A percentile compares a stretch with the other conserved stretches of the same genome.
phyloP scores from a whole-genome alignment of 2,888 invertebrate genomes.

The Malthinus flaveolus region DNA sequence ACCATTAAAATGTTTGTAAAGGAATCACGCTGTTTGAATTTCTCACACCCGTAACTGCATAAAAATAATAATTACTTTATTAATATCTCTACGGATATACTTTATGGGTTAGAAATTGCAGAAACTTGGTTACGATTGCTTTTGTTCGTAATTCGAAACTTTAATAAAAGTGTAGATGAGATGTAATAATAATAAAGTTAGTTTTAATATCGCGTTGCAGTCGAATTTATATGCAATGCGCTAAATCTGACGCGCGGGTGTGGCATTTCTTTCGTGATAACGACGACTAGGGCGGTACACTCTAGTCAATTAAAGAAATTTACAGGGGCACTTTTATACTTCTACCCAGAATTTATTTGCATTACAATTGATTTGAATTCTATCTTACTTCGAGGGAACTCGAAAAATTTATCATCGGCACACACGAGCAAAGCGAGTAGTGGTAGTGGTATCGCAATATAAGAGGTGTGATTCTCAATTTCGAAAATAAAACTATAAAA shows the following conservation, averaged over 20 bases:
- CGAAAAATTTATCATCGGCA: neutral
- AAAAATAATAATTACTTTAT: slow-evolving; percentile 29
- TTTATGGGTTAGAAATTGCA: slow-evolving; percentile 22
- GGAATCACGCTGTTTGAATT: slow-evolving; percentile 52
- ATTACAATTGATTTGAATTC: slow-evolving; percentile 25
- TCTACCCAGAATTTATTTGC: slow-evolving; percentile 25
- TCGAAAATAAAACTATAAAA: too few relatives aligned
- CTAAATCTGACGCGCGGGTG: slow-evolving; percentile 30
- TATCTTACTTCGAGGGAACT: neutral
- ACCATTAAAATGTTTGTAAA: slow-evolving; percentile 50
- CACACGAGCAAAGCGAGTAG: too few relatives aligned
- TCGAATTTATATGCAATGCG: slow-evolving; percentile 31
- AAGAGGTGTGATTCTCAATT: too few relatives aligned
- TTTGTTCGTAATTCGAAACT: slow-evolving; percentile 25
- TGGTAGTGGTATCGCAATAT: too few relatives aligned
- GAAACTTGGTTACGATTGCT: slow-evolving; percentile 23
- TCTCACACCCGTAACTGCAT: slow-evolving; percentile 44
- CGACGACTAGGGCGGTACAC: slow-evolving; percentile 25
- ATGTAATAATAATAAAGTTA: slow-evolving; percentile 25
- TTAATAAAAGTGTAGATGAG: slow-evolving; percentile 30
- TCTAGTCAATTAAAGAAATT: slow-evolving; percentile 33
- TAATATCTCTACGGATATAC: slow-evolving; percentile 19
- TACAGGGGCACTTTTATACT: slow-evolving; percentile 30
- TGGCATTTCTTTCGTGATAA: slow-evolving; percentile 31
- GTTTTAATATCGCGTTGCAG: slow-evolving; percentile 29